phyloP scores from a whole-genome alignment of 1,140 invertebrate species.

The Drosophila ironensis region DNA sequence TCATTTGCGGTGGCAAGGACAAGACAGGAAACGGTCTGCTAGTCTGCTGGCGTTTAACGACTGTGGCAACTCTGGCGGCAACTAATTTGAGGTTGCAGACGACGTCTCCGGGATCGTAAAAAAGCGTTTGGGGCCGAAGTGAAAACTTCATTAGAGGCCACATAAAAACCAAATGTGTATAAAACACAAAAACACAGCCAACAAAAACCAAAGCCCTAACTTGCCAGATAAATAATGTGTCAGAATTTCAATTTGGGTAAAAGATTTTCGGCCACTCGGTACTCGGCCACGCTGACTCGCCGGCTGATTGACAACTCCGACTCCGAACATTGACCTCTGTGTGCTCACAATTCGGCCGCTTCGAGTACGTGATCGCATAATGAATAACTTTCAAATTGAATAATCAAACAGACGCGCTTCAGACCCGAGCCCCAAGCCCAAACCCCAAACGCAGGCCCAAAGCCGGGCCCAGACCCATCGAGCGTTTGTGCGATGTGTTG shows the following conservation, averaged over 20 bases:
- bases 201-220: neutral
- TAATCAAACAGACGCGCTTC: slow-evolving; percentile 64
- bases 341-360: slow-evolving; percentile 19
- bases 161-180: slow-evolving; percentile 57
- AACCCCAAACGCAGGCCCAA: too few relatives aligned
- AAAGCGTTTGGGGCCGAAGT: slow-evolving; percentile 20
- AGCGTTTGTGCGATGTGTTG: slow-evolving; percentile 23
- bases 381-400: slow-evolving; percentile 80
- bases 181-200: neutral
- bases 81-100: slow-evolving; percentile 57
- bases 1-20: slow-evolving; percentile 53
- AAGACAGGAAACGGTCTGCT: slow-evolving; percentile 58
- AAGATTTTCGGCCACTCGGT: slow-evolving; percentile 52
- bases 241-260: slow-evolving; percentile 73
- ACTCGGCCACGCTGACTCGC: too few relatives aligned
- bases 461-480: slow-evolving; percentile 20
- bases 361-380: slow-evolving; percentile 78
- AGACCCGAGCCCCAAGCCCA: slow-evolving; percentile 6
- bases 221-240: slow-evolving; percentile 53
- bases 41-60: slow-evolving; percentile 46
- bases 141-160: slow-evolving; percentile 75
- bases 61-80: slow-evolving; percentile 51
- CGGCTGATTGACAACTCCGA: slow-evolving; percentile 65
- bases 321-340: slow-evolving; percentile 65
- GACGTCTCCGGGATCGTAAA: slow-evolving; percentile 61